phyloP scores from a whole-genome alignment of 1,140 invertebrate species.

The Sesamia nonagrioides region DNA sequence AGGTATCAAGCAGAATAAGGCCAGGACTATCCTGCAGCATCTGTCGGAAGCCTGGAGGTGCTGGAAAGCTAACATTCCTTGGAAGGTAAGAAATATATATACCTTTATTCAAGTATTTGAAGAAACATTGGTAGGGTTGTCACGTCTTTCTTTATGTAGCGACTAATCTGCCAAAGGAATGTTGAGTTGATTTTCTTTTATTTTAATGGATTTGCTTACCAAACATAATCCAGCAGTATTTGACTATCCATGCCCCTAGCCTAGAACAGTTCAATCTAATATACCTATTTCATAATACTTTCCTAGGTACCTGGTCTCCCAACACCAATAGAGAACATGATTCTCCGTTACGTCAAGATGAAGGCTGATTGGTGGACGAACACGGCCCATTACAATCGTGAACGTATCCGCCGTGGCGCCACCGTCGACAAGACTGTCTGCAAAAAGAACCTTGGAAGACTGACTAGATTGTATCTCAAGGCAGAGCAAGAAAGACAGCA shows the following conservation, averaged over 20 bases:
- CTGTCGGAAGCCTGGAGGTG: slow-evolving; percentile 99
- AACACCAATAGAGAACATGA: slow-evolving; percentile 99
- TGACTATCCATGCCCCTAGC: too few relatives aligned
- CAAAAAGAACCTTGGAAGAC: slow-evolving; percentile 99
- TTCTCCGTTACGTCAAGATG: slow-evolving; percentile 99
- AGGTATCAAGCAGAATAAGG: slow-evolving; percentile 99
- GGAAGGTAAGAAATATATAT: slow-evolving; percentile 92
- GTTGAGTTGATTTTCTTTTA: too few relatives aligned
- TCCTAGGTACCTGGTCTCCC: slow-evolving; percentile 97
- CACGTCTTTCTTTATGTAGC: too few relatives aligned
- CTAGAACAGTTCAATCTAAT: too few relatives aligned
- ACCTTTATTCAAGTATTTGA: too few relatives aligned
- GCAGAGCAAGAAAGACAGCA: slow-evolving; percentile 99
- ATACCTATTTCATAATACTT: background rate
- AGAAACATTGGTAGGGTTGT: too few relatives aligned
- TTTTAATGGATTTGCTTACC: too few relatives aligned
- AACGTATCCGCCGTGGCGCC: slow-evolving; percentile 96
- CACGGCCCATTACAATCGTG: slow-evolving; percentile 99
- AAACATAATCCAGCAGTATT: too few relatives aligned
- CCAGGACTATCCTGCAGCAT: slow-evolving; percentile 99
- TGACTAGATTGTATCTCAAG: slow-evolving; percentile 99
- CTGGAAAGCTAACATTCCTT: slow-evolving; percentile 99
- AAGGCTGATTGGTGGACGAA: slow-evolving; percentile 99
- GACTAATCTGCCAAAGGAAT: too few relatives aligned
- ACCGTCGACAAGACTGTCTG: slow-evolving; percentile 99